These are phyloP conservation scores for Cherax destructor DNA, from an alignment of 1,140 invertebrate species.

Conservation along the genomic window DNA sequence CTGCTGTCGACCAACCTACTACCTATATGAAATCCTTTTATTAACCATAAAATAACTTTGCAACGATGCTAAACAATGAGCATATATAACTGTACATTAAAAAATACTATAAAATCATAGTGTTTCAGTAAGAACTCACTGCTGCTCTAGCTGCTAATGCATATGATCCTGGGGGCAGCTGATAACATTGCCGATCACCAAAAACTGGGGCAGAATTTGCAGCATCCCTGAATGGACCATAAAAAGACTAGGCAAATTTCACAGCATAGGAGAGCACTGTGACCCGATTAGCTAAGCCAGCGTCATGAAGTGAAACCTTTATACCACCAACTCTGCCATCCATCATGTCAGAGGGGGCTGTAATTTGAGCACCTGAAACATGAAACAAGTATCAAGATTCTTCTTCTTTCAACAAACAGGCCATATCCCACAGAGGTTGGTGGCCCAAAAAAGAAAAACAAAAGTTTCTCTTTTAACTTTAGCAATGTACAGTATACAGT, in stretches of 20 bases:
- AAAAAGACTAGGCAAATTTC: constrained; percentile 97
- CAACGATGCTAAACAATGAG: too few species aligned
- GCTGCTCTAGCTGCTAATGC: constrained; percentile 92
- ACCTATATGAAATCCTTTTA: too few species aligned
- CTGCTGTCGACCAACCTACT: too few species aligned
- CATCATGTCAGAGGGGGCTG: constrained; percentile 99
- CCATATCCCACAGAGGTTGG: too few species aligned
- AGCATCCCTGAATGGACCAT: constrained; percentile 97
- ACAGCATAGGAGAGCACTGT: constrained; percentile 94
- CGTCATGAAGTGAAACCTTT: constrained; percentile 83
- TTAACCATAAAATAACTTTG: too few species aligned
- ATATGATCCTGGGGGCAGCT: constrained; percentile 89
- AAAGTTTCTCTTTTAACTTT: too few species aligned
- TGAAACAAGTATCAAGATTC: background rate
- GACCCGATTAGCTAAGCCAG: constrained; percentile 78
- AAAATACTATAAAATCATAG: too few species aligned
- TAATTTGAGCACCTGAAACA: constrained; percentile 88
- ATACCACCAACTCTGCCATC: constrained; percentile 94
- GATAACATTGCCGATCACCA: constrained; percentile 94
- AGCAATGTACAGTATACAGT: too few species aligned
- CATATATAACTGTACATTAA: too few species aligned
- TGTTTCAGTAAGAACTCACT: too few species aligned
- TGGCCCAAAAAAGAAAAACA: too few species aligned
- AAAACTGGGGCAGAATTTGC: constrained; percentile 92
- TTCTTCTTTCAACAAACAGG: too few species aligned